Percentiles rank a stretch among this genome's conserved stretches.
Conservation (phyloP, 2,113 vertebrate species). For the Mesocricetus auratus region DNA sequence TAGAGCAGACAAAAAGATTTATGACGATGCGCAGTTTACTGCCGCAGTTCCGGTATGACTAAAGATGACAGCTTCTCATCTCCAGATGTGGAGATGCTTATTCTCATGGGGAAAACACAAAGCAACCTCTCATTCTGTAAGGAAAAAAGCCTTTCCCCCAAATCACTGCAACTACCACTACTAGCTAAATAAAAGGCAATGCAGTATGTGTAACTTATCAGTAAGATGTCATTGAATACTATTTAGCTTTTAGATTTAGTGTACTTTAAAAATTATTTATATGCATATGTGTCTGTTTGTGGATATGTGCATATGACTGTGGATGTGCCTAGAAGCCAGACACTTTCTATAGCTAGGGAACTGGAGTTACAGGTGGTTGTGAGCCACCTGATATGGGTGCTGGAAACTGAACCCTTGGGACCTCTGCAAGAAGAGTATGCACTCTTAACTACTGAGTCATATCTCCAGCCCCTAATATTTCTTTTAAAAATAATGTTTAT, state of each 20-base stretch:
- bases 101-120: slow-evolving; percentile 30
- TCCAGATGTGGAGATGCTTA: slow-evolving; percentile 14
- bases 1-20: slow-evolving; percentile 41
- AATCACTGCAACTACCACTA: neutral
- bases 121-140: neutral
- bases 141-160: neutral
- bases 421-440: neutral
- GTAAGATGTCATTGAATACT: slow-evolving; percentile 44
- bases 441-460: neutral
- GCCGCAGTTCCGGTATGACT: slow-evolving; percentile 1
- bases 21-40: slow-evolving; percentile 31
- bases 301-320: neutral
- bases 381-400: neutral
- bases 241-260: slow-evolving; percentile 30
- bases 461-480: neutral
- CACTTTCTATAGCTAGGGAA: neutral
- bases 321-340: neutral
- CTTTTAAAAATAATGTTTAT: neutral
- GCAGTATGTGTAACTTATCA: slow-evolving; percentile 26
- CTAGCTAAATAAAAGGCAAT: slow-evolving; percentile 42
- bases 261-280: neutral
- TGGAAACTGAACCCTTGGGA: neutral
- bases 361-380: neutral
- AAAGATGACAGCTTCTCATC: neutral
- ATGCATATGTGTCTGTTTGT: too few relatives aligned